Base-by-base conservation (phyloP, 30 jellyfish, hydroid and myxozoan species). In the Mastigias papua region DNA sequence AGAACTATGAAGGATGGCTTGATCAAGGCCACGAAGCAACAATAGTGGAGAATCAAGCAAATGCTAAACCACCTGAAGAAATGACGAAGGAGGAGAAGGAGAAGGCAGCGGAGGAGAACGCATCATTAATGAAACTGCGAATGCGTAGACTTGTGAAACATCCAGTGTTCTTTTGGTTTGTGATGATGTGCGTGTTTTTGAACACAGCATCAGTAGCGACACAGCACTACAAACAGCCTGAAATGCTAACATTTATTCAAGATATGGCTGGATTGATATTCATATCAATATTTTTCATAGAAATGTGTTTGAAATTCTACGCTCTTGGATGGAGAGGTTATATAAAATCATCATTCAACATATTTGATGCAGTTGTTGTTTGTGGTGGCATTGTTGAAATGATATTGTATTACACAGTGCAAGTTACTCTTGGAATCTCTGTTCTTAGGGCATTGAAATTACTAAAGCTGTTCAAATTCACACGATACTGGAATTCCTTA, bases 401-500 rank as follows among this genome's bases (percentile, higher is more conserved):
- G 87, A 90, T 95, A 0, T 28, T 95, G 78, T 81, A 85, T 4
- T 82, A 95, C 42, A 74, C 90, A 29, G 32, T 76, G 31, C 51
- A 69, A 4, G 85, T 95, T 16, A 90, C 93, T 63, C 88, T 95
- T 82, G 99, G 99, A n/a, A 95, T 95, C 5, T 95, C 99, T 8
- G 99, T 95, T 8, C 95, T 95, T 21, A 78, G 99, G 29, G 99
- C 99, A 3, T 74, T 95, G 71, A 82, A 97, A 51, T 76, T 95
- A 34, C 80, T 95, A 31, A 78, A 97, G 51, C 79, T 95, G 33
- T 95, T 95, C 93, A 95, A 90, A 74, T 95, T 95, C 37, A 95
- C 99, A n/a, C 87, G 98, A 34, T 90, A 95, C 63, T 95, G 99
- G 99, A 75, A 89, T 26, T 90, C 98, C 68, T 60, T 95, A 90